Conservation (phyloP, 1,140 invertebrate species). For the Oedothorax gibbosus region DNA sequence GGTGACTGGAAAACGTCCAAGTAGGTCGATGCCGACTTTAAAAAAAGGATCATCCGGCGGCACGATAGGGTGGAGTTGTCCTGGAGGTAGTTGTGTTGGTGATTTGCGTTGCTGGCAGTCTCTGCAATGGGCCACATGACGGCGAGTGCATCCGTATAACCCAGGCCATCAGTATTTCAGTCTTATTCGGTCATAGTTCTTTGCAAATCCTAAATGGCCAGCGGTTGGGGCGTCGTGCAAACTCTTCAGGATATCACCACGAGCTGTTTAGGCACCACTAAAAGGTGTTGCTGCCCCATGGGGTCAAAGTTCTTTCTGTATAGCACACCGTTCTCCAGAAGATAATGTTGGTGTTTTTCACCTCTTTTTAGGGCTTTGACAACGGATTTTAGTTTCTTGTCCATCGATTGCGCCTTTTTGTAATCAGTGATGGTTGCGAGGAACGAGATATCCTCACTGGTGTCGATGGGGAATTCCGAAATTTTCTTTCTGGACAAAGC, state of each 20-base stretch:
- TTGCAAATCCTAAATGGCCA: slow-evolving; percentile 22
- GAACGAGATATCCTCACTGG: not conserved
- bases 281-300: too few relatives aligned
- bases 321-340: too few relatives aligned
- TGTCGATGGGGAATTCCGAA: too few relatives aligned
- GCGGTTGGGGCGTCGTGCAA: too few relatives aligned
- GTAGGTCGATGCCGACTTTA: not conserved
- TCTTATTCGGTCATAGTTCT: slow-evolving; percentile 2
- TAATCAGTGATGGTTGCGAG: not conserved
- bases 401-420: not conserved
- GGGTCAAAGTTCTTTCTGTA: too few relatives aligned
- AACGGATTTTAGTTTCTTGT: too few relatives aligned
- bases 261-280: too few relatives aligned
- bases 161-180: not conserved
- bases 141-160: not conserved
- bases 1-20: not conserved
- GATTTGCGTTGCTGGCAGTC: not conserved
- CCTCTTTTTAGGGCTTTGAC: too few relatives aligned
- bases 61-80: not conserved
- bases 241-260: too few relatives aligned
- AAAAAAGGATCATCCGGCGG: not conserved
- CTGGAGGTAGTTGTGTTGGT: not conserved
- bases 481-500: too few relatives aligned
- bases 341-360: too few relatives aligned
- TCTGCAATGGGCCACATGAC: not conserved